Percentiles rank a stretch among this genome's conserved stretches.
Evolutionary conservation across 2,113 vertebrate genomes (phyloP).

Genomic region (Fregetta grallaria): DNA sequence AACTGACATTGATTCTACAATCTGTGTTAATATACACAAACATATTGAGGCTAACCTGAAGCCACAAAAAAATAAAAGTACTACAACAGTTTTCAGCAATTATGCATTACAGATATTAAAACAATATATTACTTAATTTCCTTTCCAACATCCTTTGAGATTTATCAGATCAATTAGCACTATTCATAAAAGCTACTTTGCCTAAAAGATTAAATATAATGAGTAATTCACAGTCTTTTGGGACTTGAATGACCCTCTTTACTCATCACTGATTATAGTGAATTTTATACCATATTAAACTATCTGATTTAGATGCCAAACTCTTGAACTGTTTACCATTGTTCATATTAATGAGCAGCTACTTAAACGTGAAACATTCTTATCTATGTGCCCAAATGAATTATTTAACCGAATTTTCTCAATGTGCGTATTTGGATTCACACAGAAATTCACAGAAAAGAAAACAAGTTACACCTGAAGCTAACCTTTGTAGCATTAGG

Average conservation of each 20-base stretch:
- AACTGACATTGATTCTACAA: neutral
- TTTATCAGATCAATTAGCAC: neutral
- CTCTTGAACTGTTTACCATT: neutral
- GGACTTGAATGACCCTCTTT: neutral
- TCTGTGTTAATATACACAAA: neutral
- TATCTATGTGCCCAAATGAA: neutral
- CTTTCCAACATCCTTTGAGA: neutral
- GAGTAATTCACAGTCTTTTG: neutral
- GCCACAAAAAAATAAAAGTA: neutral
- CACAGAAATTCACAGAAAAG: neutral
- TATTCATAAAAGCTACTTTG: neutral
- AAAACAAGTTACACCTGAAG: neutral
- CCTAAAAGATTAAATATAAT: neutral
- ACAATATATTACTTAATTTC: neutral
- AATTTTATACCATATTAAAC: neutral
- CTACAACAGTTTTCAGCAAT: neutral
- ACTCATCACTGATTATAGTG: neutral
- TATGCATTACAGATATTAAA: neutral
- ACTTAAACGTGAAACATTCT: neutral
- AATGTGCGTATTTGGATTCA: neutral
- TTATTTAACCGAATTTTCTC: neutral
- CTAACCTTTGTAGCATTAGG: neutral
- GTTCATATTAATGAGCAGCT: neutral
- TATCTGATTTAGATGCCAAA: neutral
- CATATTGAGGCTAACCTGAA: neutral